These are phyloP conservation scores for Drosophila chauvacae DNA, from an alignment of 1,140 invertebrate genomes.

Conservation along the genomic window DNA sequence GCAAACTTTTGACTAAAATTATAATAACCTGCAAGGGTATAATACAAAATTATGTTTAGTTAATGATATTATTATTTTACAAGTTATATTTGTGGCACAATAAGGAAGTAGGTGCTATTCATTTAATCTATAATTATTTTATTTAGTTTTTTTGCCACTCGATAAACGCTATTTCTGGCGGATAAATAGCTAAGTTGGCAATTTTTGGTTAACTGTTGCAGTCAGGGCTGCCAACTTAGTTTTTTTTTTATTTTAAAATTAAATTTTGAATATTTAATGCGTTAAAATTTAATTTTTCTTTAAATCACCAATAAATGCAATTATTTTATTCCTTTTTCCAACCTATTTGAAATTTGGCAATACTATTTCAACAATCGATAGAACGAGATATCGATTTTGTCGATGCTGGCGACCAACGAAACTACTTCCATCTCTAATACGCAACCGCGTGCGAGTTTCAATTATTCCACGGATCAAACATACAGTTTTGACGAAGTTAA, in stretches of 20 bases:
- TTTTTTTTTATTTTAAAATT: not conserved
- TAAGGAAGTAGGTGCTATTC: too few species aligned
- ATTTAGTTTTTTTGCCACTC: too few species aligned
- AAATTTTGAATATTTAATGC: not conserved
- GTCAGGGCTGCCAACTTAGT: not conserved
- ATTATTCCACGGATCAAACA: not conserved
- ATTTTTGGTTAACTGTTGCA: conserved; percentile 23
- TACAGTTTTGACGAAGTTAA: conserved; percentile 1
- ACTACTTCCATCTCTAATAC: conserved; percentile 5
- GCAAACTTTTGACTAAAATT: too few species aligned
- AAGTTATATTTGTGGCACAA: too few species aligned
- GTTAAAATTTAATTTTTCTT: not conserved
- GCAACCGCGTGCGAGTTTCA: conserved; percentile 29
- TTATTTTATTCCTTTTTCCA: not conserved
- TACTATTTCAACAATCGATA: not conserved
- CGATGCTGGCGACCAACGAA: not conserved
- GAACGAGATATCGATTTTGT: not conserved
- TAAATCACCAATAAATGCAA: not conserved
- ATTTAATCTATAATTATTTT: too few species aligned
- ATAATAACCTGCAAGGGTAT: too few species aligned
- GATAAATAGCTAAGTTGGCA: not conserved
- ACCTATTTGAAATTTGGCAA: not conserved
- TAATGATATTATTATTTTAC: too few species aligned
- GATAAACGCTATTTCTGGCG: not conserved
- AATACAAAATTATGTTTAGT: too few species aligned